Percentiles rank a stretch among this genome's conserved stretches.
phyloP scores from a whole-genome alignment of 1,140 invertebrate genomes.

The Acromyrmex echinatior region DNA sequence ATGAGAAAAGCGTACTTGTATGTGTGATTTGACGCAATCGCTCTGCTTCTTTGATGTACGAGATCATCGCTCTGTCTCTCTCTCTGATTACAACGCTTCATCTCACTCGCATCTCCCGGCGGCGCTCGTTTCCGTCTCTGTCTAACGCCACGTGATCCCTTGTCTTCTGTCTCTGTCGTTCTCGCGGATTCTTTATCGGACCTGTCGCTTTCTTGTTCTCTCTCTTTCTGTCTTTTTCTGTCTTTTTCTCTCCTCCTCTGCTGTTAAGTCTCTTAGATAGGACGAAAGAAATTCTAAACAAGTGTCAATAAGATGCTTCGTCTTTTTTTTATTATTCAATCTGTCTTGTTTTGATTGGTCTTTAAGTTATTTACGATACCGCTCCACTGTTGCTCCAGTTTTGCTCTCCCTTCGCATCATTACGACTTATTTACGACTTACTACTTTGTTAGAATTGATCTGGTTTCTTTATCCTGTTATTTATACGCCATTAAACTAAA shows the following conservation, averaged over 20 bases:
- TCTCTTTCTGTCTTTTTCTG: not conserved
- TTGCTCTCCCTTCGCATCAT: not conserved
- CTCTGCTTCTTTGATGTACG: slow-evolving; percentile 16
- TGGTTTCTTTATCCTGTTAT: not conserved
- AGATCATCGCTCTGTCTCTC: slow-evolving; percentile 48
- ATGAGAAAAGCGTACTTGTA: not conserved
- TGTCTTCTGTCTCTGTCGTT: not conserved
- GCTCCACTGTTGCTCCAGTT: slow-evolving; percentile 5
- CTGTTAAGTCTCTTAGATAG: not conserved
- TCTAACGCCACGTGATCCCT: slow-evolving; percentile 22
- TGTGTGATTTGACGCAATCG: slow-evolving; percentile 68
- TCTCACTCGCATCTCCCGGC: not conserved
- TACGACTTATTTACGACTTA: not conserved
- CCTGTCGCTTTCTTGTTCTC: slow-evolving; percentile 12
- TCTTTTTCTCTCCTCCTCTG: not conserved
- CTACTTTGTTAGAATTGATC: not conserved
- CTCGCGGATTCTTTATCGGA: not conserved
- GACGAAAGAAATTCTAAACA: slow-evolving; percentile 1
- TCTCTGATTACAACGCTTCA: not conserved
- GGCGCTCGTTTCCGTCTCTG: not conserved
- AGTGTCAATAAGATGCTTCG: slow-evolving; percentile 1
- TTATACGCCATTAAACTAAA: not conserved
- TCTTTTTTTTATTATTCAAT: not conserved
- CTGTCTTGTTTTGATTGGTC: not conserved
- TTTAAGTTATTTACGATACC: slow-evolving; percentile 40